Base-by-base conservation (phyloP, 2,888 invertebrate species). In the Mesochorus sp. region DNA sequence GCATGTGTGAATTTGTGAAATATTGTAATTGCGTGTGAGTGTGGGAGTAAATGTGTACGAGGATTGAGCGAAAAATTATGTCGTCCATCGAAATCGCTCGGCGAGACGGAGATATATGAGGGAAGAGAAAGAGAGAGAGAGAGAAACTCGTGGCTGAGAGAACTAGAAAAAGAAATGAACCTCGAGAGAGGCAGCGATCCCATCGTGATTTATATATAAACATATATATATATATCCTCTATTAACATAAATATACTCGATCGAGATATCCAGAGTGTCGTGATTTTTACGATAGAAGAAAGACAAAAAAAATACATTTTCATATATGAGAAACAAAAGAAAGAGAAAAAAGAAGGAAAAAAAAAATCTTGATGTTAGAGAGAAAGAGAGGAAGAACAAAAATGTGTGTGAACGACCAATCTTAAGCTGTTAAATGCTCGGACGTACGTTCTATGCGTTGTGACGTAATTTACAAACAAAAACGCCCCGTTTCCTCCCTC, bases 1-100 rank as follows among this genome's bases (percentile, higher is more conserved):
- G 82, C 73, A 82, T 80, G 68, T 82, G 83, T 67, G 80, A 80
- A 77, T 82, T 74, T 73, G 76, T 78, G 80, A 81, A 80, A 84
- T 68, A 82, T 78, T 85, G 70, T 78, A 42, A 44, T 62, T 67
- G 68, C 31, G 80, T 80, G 76, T 68, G 79, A 57, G 74, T 81
- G 83, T 67, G 68, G 24, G 80, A 79, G 76, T 68, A 77, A 57
- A 76, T 81, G 83, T 84, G 79, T 82, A 80, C 76, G 75, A 73
- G 12, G 71, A 76, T 81, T 57, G 80, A 76, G 79, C 66, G 82
- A 82, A 77, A 75, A 64, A 71, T 80, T 79, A 82, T 79, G 67
- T 84, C 83, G 81, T 83, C 84, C 79, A 84, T 82, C 78, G 72
- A 80, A 61, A 83, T 80, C 74, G 80, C 80, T 83, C 79, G 74